phyloP scores from a whole-genome alignment of 2,113 vertebrate genomes.

The Rhinoptilus africanus region DNA sequence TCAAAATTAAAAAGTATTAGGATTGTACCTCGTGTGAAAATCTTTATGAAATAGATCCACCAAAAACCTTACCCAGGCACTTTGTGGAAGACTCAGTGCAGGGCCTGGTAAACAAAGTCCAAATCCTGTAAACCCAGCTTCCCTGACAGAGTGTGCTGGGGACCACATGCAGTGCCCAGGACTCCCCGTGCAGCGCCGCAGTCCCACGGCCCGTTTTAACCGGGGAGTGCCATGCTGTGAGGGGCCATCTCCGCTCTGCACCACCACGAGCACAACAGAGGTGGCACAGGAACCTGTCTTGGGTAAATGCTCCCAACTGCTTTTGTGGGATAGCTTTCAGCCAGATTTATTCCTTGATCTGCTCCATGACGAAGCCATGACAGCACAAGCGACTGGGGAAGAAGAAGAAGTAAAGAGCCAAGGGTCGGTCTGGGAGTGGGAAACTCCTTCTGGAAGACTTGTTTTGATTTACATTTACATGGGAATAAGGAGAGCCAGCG shows the following conservation, averaged over 20 bases:
- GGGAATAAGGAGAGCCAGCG: not conserved
- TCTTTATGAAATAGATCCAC: not conserved
- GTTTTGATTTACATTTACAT: not conserved
- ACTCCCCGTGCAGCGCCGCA: accelerated
- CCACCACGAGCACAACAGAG: not conserved
- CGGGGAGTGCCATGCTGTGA: accelerated
- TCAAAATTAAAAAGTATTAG: not conserved
- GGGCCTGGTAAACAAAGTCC: not conserved
- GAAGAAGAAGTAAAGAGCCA: not conserved
- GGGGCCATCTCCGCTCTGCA: not conserved
- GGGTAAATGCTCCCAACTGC: not conserved
- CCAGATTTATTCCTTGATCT: not conserved
- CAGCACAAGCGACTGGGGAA: not conserved
- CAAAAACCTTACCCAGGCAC: not conserved
- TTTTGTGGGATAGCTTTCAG: not conserved
- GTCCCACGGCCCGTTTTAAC: not conserved
- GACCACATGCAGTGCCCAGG: not conserved
- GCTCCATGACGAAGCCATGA: not conserved
- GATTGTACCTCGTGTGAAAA: not conserved
- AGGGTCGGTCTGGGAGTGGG: not conserved
- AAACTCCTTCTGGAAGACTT: not conserved
- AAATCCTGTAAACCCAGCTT: not conserved
- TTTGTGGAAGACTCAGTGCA: not conserved
- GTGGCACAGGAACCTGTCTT: not conserved
- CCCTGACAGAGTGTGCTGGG: accelerated